These are phyloP conservation scores for Semaprochilodus insignis DNA, from an alignment of 2,797 vertebrate genomes.

Conservation along the genomic window DNA sequence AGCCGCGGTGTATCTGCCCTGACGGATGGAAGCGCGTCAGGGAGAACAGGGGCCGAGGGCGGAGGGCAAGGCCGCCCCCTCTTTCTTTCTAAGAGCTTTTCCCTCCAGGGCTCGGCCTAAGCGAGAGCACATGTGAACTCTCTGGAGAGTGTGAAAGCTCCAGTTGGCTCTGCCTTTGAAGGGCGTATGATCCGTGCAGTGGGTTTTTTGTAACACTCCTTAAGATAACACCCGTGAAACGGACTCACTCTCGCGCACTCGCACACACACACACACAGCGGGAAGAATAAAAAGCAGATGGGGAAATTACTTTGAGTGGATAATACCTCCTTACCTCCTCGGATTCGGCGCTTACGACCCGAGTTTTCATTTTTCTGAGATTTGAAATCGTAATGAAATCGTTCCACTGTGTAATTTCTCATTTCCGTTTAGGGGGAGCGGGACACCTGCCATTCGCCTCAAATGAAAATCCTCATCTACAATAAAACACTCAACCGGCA, in stretches of 20 bases:
- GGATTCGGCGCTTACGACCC: conserved; percentile 29
- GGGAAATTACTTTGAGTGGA: conserved; percentile 25
- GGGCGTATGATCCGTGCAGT: conserved; percentile 1
- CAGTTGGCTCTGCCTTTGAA: conserved; percentile 57
- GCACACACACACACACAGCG: conserved; percentile 13
- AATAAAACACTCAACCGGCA: conserved; percentile 10
- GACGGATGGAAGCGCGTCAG: conserved; percentile 24
- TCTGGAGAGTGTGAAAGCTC: conserved; percentile 44
- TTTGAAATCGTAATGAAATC: conserved; percentile 52
- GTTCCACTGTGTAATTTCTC: conserved; percentile 55
- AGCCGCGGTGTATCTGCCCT: conserved; percentile 28
- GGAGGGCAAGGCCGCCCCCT: conserved; percentile 21
- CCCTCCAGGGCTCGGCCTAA: conserved; percentile 46
- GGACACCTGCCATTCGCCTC: conserved; percentile 19
- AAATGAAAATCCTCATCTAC: conserved; percentile 30
- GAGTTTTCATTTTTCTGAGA: conserved; percentile 40
- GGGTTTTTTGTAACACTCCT: conserved; percentile 42
- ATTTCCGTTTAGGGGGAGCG: conserved; percentile 41
- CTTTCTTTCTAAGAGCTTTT: conserved; percentile 43
- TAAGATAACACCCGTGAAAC: conserved; percentile 42
- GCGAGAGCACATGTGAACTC: conserved; percentile 60
- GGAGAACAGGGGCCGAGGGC: conserved; percentile 7
- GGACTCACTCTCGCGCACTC: conserved; percentile 25
- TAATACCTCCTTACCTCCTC: conserved; percentile 29
- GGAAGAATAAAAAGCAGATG: conserved; percentile 49